Evolutionary conservation across 1,140 invertebrate genomes (phyloP).

Genomic region (Eumeta japonica): DNA sequence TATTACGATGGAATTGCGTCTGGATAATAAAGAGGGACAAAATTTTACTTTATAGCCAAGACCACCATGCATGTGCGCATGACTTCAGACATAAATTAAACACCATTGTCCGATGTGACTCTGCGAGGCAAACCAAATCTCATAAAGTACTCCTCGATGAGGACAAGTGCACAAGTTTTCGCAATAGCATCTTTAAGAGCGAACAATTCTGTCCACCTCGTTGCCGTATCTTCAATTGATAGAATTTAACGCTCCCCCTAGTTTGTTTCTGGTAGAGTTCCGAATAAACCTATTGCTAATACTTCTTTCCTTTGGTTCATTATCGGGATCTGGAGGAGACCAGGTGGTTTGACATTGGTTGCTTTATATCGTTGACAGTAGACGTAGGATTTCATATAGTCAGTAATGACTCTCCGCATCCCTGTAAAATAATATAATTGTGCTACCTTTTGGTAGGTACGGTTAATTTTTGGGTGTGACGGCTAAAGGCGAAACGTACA

Average conservation of each 20-base stretch:
- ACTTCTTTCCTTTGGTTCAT: constrained; percentile 17
- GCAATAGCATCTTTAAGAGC: constrained; percentile 14
- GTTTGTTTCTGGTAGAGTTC: constrained; percentile 12
- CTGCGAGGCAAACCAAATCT: constrained; percentile 8
- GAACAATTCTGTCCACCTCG: constrained; percentile 11
- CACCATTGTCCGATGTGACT: constrained; percentile 7
- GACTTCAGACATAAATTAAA: constrained; percentile 6
- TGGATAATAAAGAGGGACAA: constrained; percentile 18
- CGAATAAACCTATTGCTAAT: constrained; percentile 22
- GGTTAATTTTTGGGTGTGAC: too few species aligned
- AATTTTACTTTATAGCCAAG: too few species aligned
- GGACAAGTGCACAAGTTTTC: constrained; percentile 5
- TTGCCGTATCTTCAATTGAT: constrained; percentile 16
- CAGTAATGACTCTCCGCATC: constrained; percentile 8
- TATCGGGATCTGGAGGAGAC: constrained; percentile 13
- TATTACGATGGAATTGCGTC: constrained; percentile 16
- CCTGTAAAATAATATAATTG: constrained; percentile 7
- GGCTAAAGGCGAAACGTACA: too few species aligned
- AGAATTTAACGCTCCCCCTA: constrained; percentile 14
- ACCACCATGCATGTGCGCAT: too few species aligned
- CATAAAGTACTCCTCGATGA: constrained; percentile 6
- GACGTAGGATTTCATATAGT: constrained; percentile 11
- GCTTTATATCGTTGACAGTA: constrained; percentile 18
- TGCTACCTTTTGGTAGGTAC: background rate
- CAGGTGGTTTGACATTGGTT: constrained; percentile 17